Evolutionary conservation across 2,888 invertebrate genomes (phyloP).

Genomic region (Drosophila ustulata): DNA sequence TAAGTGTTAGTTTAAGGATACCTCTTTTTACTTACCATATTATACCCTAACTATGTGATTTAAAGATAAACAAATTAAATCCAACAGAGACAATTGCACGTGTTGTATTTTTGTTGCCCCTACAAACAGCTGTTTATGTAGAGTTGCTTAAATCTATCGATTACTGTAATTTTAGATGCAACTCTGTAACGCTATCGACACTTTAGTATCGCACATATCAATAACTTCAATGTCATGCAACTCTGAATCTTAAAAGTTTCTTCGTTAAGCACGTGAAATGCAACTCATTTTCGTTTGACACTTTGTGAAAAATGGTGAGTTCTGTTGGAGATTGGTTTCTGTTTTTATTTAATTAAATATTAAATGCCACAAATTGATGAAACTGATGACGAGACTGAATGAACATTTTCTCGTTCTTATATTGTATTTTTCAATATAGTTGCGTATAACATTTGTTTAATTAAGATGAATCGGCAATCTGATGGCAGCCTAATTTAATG

Average conservation of each 20-base stretch:
- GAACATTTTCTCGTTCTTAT: conserved; percentile 50
- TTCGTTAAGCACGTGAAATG: conserved; percentile 42
- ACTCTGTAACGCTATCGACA: conserved; percentile 12
- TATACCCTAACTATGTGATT: neutral
- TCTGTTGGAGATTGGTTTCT: neutral
- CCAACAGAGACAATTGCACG: conserved; percentile 32
- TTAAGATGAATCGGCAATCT: conserved; percentile 74
- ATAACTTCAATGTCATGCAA: too few species aligned
- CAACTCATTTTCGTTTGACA: conserved; percentile 29
- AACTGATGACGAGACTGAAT: conserved; percentile 83
- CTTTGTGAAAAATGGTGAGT: conserved; percentile 17
- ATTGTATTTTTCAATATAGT: conserved; percentile 69
- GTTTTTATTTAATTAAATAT: neutral
- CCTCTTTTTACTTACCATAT: conserved; percentile 38
- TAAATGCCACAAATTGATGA: conserved; percentile 76
- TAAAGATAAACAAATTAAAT: conserved; percentile 46
- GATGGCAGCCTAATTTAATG: conserved; percentile 52
- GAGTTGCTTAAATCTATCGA: conserved; percentile 3
- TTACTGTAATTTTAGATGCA: neutral
- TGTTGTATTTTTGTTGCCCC: conserved; percentile 30
- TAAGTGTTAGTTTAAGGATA: neutral
- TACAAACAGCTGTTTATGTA: conserved; percentile 38
- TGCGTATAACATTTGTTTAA: conserved; percentile 67
- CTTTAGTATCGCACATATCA: too few species aligned
- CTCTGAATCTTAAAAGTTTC: conserved; percentile 7